These are phyloP conservation scores for Podiceps cristatus DNA, from an alignment of 2,113 vertebrate genomes.

Conservation along the genomic window DNA sequence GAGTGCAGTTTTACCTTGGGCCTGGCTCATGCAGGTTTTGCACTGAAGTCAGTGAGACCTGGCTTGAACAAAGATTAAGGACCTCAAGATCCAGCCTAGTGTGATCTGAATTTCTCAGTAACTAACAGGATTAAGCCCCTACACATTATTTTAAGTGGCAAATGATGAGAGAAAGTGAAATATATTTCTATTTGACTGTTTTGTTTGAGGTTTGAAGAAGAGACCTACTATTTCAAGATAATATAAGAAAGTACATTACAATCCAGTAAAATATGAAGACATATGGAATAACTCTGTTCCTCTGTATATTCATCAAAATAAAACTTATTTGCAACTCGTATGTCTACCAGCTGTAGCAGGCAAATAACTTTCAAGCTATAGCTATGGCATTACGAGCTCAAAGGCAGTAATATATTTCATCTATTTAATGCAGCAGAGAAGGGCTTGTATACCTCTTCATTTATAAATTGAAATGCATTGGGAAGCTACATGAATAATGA, in stretches of 20 bases:
- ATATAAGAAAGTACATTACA: background rate
- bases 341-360: background rate
- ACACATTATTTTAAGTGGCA: background rate
- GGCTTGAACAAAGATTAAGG: background rate
- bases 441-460: background rate
- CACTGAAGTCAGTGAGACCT: background rate
- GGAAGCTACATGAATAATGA: conserved; percentile 40
- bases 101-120: background rate
- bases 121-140: background rate
- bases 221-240: background rate
- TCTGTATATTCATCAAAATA: conserved; percentile 11
- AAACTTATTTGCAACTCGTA: background rate
- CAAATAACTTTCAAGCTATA: background rate
- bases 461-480: conserved; percentile 18
- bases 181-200: background rate
- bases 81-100: background rate
- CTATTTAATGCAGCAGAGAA: background rate
- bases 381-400: background rate
- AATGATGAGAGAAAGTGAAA: background rate
- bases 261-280: background rate
- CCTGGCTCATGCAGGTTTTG: background rate
- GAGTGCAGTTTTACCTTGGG: background rate
- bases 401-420: conserved; percentile 21
- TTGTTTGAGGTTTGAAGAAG: background rate
- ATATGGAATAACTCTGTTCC: background rate